phyloP scores from a whole-genome alignment of 1,140 invertebrate species.

The Magallana ariakensis region DNA sequence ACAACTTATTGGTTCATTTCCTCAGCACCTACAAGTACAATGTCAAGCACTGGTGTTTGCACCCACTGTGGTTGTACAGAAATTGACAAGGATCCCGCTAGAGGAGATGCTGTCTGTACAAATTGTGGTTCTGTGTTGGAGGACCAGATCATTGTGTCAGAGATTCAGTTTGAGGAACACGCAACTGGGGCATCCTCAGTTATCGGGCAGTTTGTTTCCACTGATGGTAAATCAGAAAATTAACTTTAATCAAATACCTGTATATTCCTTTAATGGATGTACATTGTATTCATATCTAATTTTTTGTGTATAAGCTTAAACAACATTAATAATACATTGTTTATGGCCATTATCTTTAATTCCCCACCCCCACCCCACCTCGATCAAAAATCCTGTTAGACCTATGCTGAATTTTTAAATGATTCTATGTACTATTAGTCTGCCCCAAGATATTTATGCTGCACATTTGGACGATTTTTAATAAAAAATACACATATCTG shows the following conservation, averaged over 20 bases:
- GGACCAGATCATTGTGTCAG: slow-evolving; percentile 97
- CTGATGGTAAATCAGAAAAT: slow-evolving; percentile 85
- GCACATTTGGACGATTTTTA: no score
- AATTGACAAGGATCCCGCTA: slow-evolving; percentile 93
- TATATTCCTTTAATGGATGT: no score
- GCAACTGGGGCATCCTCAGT: slow-evolving; percentile 91
- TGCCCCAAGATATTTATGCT: no score
- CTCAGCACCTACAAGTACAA: slow-evolving; percentile 58
- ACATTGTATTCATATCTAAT: no score
- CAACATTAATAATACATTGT: no score
- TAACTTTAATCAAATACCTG: neutral
- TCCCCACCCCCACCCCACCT: no score
- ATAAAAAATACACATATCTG: no score
- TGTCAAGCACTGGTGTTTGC: slow-evolving; percentile 82
- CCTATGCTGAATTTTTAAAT: no score
- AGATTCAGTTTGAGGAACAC: slow-evolving; percentile 97
- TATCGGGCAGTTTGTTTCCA: slow-evolving; percentile 95
- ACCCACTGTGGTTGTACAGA: slow-evolving; percentile 96
- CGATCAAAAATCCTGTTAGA: no score
- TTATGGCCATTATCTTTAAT: no score
- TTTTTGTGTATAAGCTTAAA: no score
- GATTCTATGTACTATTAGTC: no score
- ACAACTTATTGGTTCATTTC: neutral
- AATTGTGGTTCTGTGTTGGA: slow-evolving; percentile 97
- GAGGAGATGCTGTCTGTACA: slow-evolving; percentile 97